A percentile compares a stretch with the other conserved stretches of the same genome.
Conservation (phyloP, 2,113 vertebrate species). For the Coryphaenoides rupestris region DNA sequence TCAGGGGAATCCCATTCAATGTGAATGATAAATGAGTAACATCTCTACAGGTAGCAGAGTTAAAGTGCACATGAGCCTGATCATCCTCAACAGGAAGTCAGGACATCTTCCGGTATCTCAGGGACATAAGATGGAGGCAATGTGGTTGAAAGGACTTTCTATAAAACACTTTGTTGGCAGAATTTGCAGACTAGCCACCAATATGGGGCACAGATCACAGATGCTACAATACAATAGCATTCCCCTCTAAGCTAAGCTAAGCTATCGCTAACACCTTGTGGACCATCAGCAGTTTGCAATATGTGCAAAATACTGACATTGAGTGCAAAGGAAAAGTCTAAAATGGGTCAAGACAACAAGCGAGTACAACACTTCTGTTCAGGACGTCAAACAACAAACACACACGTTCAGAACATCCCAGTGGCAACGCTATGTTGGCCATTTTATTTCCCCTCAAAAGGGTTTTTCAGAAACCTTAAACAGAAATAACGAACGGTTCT, state of each 20-base stretch:
- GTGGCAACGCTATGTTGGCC: conserved; percentile 68
- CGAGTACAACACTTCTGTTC: conserved; percentile 14
- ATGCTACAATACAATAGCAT: conserved; percentile 33
- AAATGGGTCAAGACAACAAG: conserved; percentile 26
- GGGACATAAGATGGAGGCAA: too few relatives aligned
- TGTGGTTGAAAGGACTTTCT: too few relatives aligned
- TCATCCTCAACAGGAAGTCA: too few relatives aligned
- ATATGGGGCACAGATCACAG: not conserved
- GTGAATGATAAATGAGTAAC: conserved; percentile 5
- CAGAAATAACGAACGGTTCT: conserved; percentile 53
- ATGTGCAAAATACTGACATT: too few relatives aligned
- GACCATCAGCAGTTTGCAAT: too few relatives aligned
- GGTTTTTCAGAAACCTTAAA: conserved; percentile 50
- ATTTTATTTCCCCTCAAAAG: conserved; percentile 63
- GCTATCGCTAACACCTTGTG: too few relatives aligned
- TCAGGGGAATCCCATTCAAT: conserved; percentile 45
- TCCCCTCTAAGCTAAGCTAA: conserved; percentile 7
- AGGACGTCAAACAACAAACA: conserved; percentile 62
- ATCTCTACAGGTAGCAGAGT: not conserved
- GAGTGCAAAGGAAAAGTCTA: too few relatives aligned
- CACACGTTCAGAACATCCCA: conserved; percentile 38
- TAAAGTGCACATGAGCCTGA: too few relatives aligned
- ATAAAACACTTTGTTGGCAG: too few relatives aligned
- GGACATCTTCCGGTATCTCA: too few relatives aligned
- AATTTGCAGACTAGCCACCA: too few relatives aligned